Percentiles rank a stretch among this genome's conserved stretches.
These are phyloP conservation scores for Pseudomyrmex flavicornis DNA, from an alignment of 1,140 invertebrate species.

Conservation along the genomic window DNA sequence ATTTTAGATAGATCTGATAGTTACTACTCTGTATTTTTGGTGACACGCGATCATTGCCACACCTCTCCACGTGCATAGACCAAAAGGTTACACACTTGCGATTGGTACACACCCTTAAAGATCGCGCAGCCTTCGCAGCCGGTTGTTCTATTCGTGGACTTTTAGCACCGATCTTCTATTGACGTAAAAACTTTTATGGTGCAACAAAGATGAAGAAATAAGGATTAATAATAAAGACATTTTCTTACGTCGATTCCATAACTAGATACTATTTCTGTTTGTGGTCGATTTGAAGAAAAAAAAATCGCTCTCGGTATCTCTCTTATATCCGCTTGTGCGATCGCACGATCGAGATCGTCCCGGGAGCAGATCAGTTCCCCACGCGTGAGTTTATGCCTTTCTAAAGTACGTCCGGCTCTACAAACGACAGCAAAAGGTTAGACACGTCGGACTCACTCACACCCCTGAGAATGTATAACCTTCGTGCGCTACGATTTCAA, in stretches of 20 bases:
- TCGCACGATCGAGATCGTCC: constrained; percentile 27
- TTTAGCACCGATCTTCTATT: constrained; percentile 1
- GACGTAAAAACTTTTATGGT: constrained; percentile 1
- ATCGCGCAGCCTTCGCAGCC: constrained; percentile 41
- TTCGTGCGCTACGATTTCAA: constrained; percentile 53
- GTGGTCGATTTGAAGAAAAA: not conserved
- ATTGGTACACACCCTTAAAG: constrained; percentile 38
- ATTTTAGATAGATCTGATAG: not conserved
- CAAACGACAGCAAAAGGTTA: constrained; percentile 65
- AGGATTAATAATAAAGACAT: not conserved
- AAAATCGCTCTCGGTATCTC: not conserved
- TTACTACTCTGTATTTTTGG: constrained; percentile 21
- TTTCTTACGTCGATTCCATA: not conserved
- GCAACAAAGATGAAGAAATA: not conserved
- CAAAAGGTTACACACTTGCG: constrained; percentile 54
- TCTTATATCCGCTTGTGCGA: not conserved
- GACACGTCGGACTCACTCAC: constrained; percentile 47
- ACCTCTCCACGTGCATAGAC: constrained; percentile 12
- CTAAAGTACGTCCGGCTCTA: constrained; percentile 58
- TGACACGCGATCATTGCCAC: constrained; percentile 12
- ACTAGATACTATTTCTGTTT: not conserved
- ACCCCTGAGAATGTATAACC: constrained; percentile 66
- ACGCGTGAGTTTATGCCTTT: constrained; percentile 57
- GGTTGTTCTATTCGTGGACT: constrained; percentile 21
- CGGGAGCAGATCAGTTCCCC: constrained; percentile 12